Percentiles rank a stretch among this genome's conserved stretches.
Conservation (phyloP, 2,113 vertebrate genomes). For the Pomatorhinus ruficollis region DNA sequence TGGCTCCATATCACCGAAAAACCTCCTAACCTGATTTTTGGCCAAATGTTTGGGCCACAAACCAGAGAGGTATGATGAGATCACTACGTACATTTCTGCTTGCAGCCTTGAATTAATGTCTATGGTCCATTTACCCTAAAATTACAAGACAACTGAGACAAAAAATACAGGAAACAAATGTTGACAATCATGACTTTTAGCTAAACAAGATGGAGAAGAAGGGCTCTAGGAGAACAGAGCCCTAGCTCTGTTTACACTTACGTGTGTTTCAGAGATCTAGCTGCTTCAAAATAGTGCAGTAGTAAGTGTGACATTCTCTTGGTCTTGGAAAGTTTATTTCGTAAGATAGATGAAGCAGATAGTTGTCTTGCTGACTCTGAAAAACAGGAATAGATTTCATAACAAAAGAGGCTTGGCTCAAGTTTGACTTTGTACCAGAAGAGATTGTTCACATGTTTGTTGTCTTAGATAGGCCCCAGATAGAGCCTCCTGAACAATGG, state of each 20-base stretch:
- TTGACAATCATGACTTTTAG: neutral
- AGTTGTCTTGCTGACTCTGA: neutral
- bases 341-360: neutral
- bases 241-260: neutral
- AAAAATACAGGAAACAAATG: neutral
- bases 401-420: neutral
- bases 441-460: rapidly evolving
- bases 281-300: neutral
- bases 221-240: neutral
- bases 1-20: neutral
- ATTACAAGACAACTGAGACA: neutral
- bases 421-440: neutral
- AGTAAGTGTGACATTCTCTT: neutral
- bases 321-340: neutral
- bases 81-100: neutral
- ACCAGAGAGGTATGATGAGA: neutral
- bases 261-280: neutral
- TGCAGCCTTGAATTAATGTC: neutral
- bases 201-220: neutral
- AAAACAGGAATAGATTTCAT: neutral
- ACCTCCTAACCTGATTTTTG: neutral
- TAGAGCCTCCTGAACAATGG: neutral
- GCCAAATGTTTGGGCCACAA: neutral
- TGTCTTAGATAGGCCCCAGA: neutral
- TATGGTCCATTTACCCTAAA: neutral